Base-by-base conservation (phyloP, 2,113 vertebrate genomes). In the Fregetta grallaria region DNA sequence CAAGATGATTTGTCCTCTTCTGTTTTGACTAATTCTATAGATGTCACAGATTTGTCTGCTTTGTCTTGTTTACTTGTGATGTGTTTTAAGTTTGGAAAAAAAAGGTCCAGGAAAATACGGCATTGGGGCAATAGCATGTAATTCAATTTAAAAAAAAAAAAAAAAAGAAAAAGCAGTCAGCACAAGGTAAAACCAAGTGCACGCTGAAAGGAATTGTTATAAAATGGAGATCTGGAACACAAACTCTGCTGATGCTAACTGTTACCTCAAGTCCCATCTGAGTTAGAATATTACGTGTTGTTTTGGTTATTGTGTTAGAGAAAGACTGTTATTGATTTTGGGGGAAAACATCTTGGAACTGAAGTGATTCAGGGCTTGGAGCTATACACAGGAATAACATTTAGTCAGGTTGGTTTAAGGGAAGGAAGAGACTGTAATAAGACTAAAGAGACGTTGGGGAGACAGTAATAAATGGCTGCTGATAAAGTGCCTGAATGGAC, bases 201-300 rank as follows among this genome's bases (percentile, higher is more conserved):
- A 50, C 0, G 0, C 85, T 91, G 73, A 91, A 86, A 62, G 45
- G 62, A 77, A 63, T 92, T 88, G 32, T 50, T 83, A 9, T 88
- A 62, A 90, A 83, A 73, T 71, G n/a, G 59, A 80, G 59, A 55
- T 92, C 72, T 93, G 79, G 70, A 96, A 85, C 49, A 53, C 58
- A 85, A 82, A 67, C 49, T 87, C 61, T 90, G 65, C 52, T 77
- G 44, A 81, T 78, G 47, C 45, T 72, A 55, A 61, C 66, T 68
- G 76, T 92, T 96, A 87, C 61, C 70, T 84, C 38, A 65, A 87
- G 25, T 87, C 91, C 62, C 80, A 70, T 89, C 49, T 95, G 95
- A 95, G 79, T 95, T 89, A 1, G 2, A 87, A 68, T 91, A 87
- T 89, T 94, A 56, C 1, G 3, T 89, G 47, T 78, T 78, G 58